Base-by-base conservation (phyloP, 2,113 vertebrate genomes). In the Cyrtonyx montezumae region DNA sequence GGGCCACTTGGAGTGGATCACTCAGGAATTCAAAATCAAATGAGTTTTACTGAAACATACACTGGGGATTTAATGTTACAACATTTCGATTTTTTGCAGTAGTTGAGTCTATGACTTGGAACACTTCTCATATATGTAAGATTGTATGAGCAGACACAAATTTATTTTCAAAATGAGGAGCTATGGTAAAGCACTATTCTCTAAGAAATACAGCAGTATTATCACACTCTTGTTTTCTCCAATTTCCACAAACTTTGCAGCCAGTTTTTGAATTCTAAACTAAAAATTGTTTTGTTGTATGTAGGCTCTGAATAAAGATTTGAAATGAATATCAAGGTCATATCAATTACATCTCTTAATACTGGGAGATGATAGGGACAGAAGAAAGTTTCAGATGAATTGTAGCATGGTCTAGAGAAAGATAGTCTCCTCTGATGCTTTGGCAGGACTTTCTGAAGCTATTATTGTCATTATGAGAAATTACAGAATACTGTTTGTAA, bases 301-400 rank as follows among this genome's bases (percentile, higher is more conserved):
- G 77, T 67, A 78, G 21, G 11, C 21, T 61, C n/a, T 63, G n/a
- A 87, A 13, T 76, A 68, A 87, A 63, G 19, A 30, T 16, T 73
- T 58, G 46, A 79, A 56, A 74, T 55, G 40, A 37, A 40, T 74
- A 75, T 19, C 19, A 51, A 75, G 58, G 34, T 37, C 25, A 40
- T 30, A 37, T 65, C 25, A 53, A 1, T 61, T 67, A 8, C 15
- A 55, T 63, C 59, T 55, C 46, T 68, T 62, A 43, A 32, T 56
- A 32, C 6, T 1, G 1, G 16, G 45, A 12, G 7, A 11, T 12
- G 9, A 4, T 19, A 9, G 37, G 19, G 13, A 6, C 25, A 30
- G 19, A 51, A 75, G n/a, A 23, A 46, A 48, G 10, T 42, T 80
- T 55, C 67, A 48, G 21, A 32, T 79, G 58, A 53, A 42, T 53